These are phyloP conservation scores for Xanthia icteritia DNA, from an alignment of 2,888 invertebrate genomes.

Conservation along the genomic window DNA sequence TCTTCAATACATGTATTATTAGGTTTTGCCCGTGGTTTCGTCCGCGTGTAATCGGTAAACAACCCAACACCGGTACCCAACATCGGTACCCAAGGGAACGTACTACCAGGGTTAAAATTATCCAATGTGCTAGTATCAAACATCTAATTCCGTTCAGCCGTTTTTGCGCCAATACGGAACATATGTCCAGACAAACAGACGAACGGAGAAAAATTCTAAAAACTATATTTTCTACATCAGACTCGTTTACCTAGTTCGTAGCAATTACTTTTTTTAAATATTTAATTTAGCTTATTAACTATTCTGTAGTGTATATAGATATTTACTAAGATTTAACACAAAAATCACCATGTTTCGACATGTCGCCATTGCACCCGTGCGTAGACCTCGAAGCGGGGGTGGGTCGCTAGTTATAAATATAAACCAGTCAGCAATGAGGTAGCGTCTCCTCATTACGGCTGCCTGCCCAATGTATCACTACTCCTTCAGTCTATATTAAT, in stretches of 20 bases:
- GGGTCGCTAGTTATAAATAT: neutral
- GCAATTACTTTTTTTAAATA: neutral
- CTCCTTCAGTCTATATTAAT: neutral
- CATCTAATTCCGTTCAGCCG: neutral
- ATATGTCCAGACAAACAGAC: neutral
- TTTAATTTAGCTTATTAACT: too few species aligned
- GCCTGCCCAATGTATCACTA: neutral
- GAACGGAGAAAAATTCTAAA: neutral
- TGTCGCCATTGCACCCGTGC: neutral
- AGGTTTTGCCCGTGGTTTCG: too few species aligned
- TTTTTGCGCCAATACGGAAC: neutral
- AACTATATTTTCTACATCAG: neutral
- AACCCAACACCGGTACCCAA: too few species aligned
- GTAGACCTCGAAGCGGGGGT: neutral
- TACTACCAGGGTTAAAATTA: too few species aligned
- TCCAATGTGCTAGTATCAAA: too few species aligned
- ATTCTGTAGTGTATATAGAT: too few species aligned
- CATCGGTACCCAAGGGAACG: too few species aligned
- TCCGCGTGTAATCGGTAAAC: too few species aligned
- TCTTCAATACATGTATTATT: too few species aligned
- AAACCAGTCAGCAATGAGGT: neutral
- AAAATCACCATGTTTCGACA: neutral
- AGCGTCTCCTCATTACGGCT: neutral
- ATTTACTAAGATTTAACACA: too few species aligned
- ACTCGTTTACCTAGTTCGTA: too few species aligned